phyloP scores from a whole-genome alignment of 2,888 invertebrate genomes.

The Patella caerulea region DNA sequence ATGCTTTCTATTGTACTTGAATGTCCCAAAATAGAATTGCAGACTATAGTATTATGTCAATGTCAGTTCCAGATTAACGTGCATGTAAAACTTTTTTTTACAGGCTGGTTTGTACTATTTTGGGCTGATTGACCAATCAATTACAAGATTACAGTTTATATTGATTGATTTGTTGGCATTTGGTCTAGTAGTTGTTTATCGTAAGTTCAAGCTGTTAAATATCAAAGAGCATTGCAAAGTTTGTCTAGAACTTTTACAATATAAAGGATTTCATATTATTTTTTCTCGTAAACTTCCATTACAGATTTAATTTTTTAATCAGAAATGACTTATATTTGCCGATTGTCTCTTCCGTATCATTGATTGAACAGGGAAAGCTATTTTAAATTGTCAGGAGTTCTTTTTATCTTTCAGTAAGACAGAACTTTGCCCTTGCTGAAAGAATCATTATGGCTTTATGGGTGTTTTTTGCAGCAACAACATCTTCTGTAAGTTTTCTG shows the following conservation, averaged over 20 bases:
- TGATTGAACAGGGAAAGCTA: no score
- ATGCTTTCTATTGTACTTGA: no score
- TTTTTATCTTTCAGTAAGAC: constrained; percentile 47
- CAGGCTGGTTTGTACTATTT: constrained; percentile 61
- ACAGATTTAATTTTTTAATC: neutral
- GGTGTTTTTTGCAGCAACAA: constrained; percentile 54
- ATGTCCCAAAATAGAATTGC: no score
- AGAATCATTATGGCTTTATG: constrained; percentile 59
- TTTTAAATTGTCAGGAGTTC: no score
- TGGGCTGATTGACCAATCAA: constrained; percentile 54
- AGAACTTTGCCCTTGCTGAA: constrained; percentile 60
- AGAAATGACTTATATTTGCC: no score
- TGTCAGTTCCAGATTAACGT: no score
- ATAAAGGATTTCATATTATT: neutral
- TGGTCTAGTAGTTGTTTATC: constrained; percentile 57
- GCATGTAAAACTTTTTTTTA: constrained; percentile 21
- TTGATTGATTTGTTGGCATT: constrained; percentile 53
- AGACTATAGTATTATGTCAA: no score
- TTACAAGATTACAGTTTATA: constrained; percentile 53
- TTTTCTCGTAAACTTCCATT: neutral
- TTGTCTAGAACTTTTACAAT: neutral
- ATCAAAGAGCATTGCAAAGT: neutral
- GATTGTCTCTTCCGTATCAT: no score
- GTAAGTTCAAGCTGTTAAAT: constrained; percentile 40
- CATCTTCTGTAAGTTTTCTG: constrained; percentile 50